A percentile compares a stretch with the other conserved stretches of the same genome.
phyloP scores from a whole-genome alignment of 1,140 invertebrate species.

The Orussus abietinus region DNA sequence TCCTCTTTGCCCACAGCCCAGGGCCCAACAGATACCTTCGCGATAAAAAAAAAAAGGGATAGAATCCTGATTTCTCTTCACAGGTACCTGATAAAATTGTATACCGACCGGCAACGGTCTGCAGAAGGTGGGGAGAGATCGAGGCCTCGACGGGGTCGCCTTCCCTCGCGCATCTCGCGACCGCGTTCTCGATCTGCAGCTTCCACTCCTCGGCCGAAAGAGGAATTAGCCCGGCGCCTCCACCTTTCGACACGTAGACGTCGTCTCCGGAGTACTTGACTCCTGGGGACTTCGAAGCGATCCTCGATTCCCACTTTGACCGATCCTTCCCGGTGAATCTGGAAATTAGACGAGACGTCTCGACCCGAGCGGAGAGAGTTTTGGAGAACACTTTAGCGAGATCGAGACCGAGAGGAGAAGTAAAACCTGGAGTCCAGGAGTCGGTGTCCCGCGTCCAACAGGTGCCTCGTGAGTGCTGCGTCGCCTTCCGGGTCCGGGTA shows the following conservation, averaged over 20 bases:
- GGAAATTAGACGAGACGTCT: too few relatives aligned
- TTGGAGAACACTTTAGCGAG: neutral
- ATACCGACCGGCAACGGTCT: constrained; percentile 31
- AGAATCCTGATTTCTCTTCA: constrained; percentile 2
- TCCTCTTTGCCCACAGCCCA: constrained; percentile 37
- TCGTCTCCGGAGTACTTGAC: constrained; percentile 19
- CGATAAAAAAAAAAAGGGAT: constrained; percentile 1
- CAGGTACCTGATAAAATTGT: neutral
- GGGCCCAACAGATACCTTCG: constrained; percentile 39
- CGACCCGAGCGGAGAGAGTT: neutral
- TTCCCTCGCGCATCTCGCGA: constrained; percentile 38
- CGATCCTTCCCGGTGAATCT: constrained; percentile 35
- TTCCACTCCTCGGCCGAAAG: constrained; percentile 40
- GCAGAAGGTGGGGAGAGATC: constrained; percentile 38
- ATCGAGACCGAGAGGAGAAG: too few relatives aligned
- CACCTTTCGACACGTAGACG: constrained; percentile 40
- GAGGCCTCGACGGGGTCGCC: constrained; percentile 38
- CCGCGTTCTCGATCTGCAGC: constrained; percentile 36
- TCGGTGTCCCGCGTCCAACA: constrained; percentile 35
- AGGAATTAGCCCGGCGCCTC: constrained; percentile 24
- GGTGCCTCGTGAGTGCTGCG: constrained; percentile 25
- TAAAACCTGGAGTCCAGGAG: constrained; percentile 33
- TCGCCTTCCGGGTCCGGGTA: constrained; percentile 36
- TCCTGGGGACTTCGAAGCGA: constrained; percentile 27
- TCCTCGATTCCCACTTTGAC: constrained; percentile 31